These are phyloP conservation scores for Thomomys bottae DNA, from an alignment of 2,113 vertebrate genomes.

Conservation along the genomic window DNA sequence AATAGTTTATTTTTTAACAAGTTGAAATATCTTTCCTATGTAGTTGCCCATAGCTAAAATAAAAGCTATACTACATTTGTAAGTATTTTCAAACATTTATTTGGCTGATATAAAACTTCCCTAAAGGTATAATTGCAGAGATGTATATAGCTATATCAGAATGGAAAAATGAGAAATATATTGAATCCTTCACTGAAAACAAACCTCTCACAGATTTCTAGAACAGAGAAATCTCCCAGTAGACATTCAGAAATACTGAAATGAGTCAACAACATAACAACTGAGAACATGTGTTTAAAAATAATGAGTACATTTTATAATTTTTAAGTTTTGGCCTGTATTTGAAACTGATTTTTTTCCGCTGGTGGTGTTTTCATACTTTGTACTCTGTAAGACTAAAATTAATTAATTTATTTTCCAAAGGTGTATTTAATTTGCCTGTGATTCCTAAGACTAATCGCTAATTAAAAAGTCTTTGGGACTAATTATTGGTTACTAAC, in stretches of 20 bases:
- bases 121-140: not conserved
- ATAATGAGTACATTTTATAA: not conserved
- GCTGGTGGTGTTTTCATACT: not conserved
- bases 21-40: conserved; percentile 27
- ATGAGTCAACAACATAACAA: not conserved
- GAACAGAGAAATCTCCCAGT: not conserved
- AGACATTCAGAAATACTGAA: not conserved
- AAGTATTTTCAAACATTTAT: conserved; percentile 55
- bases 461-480: conserved; percentile 52
- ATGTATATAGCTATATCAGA: not conserved
- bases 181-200: not conserved
- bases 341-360: not conserved
- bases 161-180: not conserved
- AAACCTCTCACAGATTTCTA: not conserved
- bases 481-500: conserved; percentile 47
- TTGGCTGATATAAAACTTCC: conserved; percentile 58
- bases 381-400: not conserved
- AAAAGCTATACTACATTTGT: conserved; percentile 21
- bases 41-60: conserved; percentile 50
- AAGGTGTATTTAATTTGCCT: conserved; percentile 15
- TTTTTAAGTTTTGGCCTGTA: not conserved
- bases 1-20: conserved; percentile 24
- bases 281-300: not conserved
- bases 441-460: not conserved
- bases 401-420: not conserved